Base-by-base conservation (phyloP, 2,888 invertebrate genomes). In the Herminia tarsipennalis region DNA sequence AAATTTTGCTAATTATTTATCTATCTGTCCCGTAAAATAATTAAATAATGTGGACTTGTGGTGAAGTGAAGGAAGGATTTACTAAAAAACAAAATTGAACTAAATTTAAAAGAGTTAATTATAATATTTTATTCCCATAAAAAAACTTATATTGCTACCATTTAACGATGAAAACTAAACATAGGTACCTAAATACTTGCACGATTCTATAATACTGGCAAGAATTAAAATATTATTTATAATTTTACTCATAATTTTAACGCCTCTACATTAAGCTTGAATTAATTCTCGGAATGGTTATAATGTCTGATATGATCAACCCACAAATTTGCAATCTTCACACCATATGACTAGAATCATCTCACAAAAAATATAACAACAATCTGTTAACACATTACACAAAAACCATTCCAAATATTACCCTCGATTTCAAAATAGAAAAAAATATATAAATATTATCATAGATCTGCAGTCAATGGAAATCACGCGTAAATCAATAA, bases 401-500 rank as follows among this genome's bases (percentile, higher is more conserved):
- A 36, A 43, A 50, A 52, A 39, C 25, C 20, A 33, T 33, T 43
- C 44, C 42, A 34, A 29, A 42, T 2, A 45, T 56, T 46, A 32
- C 18, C 21, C 17, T 20, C 34, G 16, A 28, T 14, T 28, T 39
- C 33, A n/a, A 30, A 40, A 40, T 35, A 30, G 24, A 34, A 33
- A 36, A 17, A 34, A 29, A 17, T 16, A 12, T 27, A 39, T 27
- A 41, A 32, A 41, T 42, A 29, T 42, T 42, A 42, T 42, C 41
- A 35, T 21, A 24, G 17, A 48, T 42, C 37, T 38, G 18, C 28
- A 37, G 54, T 52, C 56, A 69, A 66, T 65, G 47, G 46, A 63
- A 70, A 70, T 71, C 60, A 56, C 46, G 63, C 66, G 68, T 74
- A 71, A 77, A 77, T 73, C 74, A 71, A 67, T 65, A 65, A 62